Evolutionary conservation across 2,888 invertebrate species (phyloP).

Genomic region (Nomada lathburiana): DNA sequence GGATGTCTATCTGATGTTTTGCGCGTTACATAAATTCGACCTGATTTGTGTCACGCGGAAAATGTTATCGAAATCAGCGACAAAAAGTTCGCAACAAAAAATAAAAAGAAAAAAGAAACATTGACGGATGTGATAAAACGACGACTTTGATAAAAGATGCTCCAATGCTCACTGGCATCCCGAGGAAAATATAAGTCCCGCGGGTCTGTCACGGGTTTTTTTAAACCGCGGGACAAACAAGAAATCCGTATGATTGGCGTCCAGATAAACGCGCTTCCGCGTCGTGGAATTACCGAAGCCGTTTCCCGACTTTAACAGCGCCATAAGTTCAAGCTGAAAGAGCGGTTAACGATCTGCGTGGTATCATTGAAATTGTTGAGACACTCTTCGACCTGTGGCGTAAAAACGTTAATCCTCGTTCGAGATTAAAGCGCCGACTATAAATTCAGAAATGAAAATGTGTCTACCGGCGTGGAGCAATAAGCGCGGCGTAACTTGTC

Average conservation of each 20-base stretch:
- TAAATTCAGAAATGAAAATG: conserved; percentile 22
- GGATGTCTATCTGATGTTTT: too few relatives aligned
- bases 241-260: conserved; percentile 10
- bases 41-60: too few relatives aligned
- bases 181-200: neutral
- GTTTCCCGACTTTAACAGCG: conserved; percentile 28
- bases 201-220: neutral
- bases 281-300: neutral
- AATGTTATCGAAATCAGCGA: too few relatives aligned
- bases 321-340: conserved; percentile 14
- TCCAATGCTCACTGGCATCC: too few relatives aligned
- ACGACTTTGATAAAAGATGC: neutral
- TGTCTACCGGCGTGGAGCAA: neutral
- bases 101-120: too few relatives aligned
- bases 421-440: conserved; percentile 10
- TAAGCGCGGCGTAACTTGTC: neutral
- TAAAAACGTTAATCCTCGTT: conserved; percentile 13
- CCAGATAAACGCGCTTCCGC: conserved; percentile 11
- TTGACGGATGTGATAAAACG: too few relatives aligned
- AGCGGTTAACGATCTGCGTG: conserved; percentile 27
- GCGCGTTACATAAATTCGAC: too few relatives aligned
- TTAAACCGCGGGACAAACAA: conserved; percentile 8
- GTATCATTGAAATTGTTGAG: conserved; percentile 30
- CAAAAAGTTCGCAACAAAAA: neutral
- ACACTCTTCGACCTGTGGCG: neutral